phyloP scores from a whole-genome alignment of 2,888 invertebrate species.

The Melanchra persicariae region DNA sequence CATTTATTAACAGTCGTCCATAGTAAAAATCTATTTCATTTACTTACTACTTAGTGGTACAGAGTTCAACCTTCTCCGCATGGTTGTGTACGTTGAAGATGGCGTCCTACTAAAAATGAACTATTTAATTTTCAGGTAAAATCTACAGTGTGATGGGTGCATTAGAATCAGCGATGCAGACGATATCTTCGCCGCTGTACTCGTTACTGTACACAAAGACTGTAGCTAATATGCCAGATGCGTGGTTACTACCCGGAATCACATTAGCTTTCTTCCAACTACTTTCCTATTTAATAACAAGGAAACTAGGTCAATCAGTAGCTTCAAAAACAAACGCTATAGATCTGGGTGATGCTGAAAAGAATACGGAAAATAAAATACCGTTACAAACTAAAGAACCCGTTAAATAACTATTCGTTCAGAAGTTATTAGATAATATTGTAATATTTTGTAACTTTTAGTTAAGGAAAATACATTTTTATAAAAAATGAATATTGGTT shows the following conservation, averaged over 20 bases:
- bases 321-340: conserved; percentile 50
- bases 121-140: conserved; percentile 81
- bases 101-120: too few species aligned
- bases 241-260: conserved; percentile 86
- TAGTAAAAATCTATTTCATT: too few species aligned
- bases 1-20: too few species aligned
- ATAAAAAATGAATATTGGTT: neutral
- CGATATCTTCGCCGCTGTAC: conserved; percentile 84
- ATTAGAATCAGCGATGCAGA: conserved; percentile 86
- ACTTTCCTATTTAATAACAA: conserved; percentile 79
- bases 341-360: conserved; percentile 56
- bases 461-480: conserved; percentile 40
- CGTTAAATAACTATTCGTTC: conserved; percentile 10
- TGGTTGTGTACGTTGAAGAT: too few species aligned
- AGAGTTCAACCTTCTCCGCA: too few species aligned
- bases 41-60: too few species aligned
- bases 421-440: conserved; percentile 21
- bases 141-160: conserved; percentile 88
- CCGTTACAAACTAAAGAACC: conserved; percentile 49
- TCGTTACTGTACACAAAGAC: conserved; percentile 86
- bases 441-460: conserved; percentile 27
- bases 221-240: conserved; percentile 81
- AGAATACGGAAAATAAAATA: conserved; percentile 55
- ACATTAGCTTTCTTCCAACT: conserved; percentile 79
- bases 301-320: conserved; percentile 67